A percentile compares a stretch with the other conserved stretches of the same genome.
These are phyloP conservation scores for Elephas maximus DNA, from an alignment of 2,113 vertebrate species.

Conservation along the genomic window DNA sequence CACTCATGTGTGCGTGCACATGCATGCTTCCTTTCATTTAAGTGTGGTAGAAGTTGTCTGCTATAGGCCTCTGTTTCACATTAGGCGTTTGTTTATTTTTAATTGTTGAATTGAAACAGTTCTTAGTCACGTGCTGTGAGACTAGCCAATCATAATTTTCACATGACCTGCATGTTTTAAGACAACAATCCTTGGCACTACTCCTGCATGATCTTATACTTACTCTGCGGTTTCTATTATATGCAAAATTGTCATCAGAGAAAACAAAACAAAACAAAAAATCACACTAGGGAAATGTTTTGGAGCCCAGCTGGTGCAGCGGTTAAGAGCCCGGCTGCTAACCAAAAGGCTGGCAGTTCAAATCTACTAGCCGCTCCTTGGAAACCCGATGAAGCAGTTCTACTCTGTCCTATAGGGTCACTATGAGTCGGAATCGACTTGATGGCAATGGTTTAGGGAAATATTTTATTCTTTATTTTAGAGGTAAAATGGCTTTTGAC, in stretches of 20 bases:
- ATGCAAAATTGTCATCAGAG: conserved; percentile 49
- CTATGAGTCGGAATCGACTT: too few species aligned
- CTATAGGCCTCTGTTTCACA: not conserved
- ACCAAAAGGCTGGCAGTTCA: too few species aligned
- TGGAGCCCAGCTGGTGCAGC: too few species aligned
- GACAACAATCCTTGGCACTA: not conserved
- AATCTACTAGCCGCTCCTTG: too few species aligned
- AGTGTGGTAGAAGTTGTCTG: not conserved
- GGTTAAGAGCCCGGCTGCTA: too few species aligned
- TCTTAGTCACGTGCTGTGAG: not conserved
- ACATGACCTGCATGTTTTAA: not conserved
- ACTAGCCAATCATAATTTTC: not conserved
- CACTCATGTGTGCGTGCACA: accelerated
- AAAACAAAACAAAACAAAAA: conserved; percentile 37
- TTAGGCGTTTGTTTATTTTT: not conserved
- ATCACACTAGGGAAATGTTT: conserved; percentile 13
- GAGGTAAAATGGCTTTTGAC: conserved; percentile 6
- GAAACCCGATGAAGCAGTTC: too few species aligned
- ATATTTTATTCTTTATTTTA: conserved; percentile 26
- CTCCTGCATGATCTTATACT: not conserved
- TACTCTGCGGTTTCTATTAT: not conserved
- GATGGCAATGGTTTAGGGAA: too few species aligned
- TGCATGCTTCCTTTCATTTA: not conserved
- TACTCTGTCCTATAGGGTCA: too few species aligned
- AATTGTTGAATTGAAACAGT: not conserved